These are phyloP conservation scores for Tolmerus cingulatus DNA, from an alignment of 2,888 invertebrate species.

Conservation along the genomic window DNA sequence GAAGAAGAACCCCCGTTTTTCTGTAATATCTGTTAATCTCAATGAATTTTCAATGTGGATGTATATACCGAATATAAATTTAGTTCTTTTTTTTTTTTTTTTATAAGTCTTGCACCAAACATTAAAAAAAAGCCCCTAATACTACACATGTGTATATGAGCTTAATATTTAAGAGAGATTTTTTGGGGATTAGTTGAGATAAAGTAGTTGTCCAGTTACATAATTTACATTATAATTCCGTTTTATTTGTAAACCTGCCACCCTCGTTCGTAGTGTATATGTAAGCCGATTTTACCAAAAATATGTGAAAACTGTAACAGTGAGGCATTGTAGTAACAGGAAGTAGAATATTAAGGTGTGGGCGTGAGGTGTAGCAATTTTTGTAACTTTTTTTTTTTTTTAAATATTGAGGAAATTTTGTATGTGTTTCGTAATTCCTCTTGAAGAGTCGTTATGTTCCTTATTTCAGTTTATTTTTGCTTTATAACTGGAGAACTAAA, in stretches of 20 bases:
- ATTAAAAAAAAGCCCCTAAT: background rate
- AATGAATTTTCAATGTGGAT: background rate
- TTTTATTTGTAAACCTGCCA: background rate
- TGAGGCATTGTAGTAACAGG: background rate
- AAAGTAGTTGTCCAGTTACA: constrained; percentile 19
- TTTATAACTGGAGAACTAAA: constrained; percentile 29
- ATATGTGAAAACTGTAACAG: background rate
- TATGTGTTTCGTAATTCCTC: background rate
- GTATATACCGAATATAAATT: background rate
- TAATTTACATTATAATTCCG: background rate
- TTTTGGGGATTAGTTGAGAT: background rate
- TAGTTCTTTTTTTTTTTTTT: background rate
- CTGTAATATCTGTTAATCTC: background rate
- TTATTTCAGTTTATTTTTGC: background rate
- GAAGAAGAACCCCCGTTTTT: background rate
- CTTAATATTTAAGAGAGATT: background rate
- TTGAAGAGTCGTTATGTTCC: background rate
- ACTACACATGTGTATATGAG: background rate
- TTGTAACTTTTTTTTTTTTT: background rate
- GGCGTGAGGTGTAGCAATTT: background rate
- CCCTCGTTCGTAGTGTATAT: background rate
- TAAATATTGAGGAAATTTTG: background rate
- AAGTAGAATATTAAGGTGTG: background rate
- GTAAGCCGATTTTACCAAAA: constrained; percentile 8
- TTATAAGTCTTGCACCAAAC: background rate